Conservation (phyloP, 1,140 invertebrate genomes). For the Apis laboriosa region DNA sequence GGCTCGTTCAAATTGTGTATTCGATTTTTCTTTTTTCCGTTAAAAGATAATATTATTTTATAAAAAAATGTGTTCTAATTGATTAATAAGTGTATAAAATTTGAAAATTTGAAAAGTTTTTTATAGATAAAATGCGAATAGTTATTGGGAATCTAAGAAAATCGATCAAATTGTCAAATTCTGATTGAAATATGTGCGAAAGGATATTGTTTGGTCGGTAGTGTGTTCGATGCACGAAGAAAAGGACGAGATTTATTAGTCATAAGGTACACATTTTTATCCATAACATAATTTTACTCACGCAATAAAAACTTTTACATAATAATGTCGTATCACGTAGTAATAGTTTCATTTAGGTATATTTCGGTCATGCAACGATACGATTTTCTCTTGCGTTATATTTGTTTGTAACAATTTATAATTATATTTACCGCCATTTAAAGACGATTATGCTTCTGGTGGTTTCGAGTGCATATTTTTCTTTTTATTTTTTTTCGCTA, state of each 20-base stretch:
- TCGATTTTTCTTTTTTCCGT: neutral
- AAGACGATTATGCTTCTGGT: conserved; percentile 20
- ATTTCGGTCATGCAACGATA: conserved; percentile 62
- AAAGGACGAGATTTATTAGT: conserved; percentile 63
- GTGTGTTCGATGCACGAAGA: conserved; percentile 48
- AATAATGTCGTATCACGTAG: conserved; percentile 61
- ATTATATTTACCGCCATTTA: conserved; percentile 40
- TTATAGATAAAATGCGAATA: neutral
- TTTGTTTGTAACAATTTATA: conserved; percentile 43
- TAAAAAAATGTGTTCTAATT: neutral
- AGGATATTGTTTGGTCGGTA: conserved; percentile 12
- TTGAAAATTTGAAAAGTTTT: neutral
- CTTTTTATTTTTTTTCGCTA: conserved; percentile 1
- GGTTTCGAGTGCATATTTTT: conserved; percentile 11
- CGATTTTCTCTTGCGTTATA: conserved; percentile 37
- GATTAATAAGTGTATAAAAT: neutral
- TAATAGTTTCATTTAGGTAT: conserved; percentile 60
- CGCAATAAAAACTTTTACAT: conserved; percentile 69
- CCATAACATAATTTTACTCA: conserved; percentile 67
- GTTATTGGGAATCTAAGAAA: neutral
- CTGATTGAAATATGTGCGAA: neutral
- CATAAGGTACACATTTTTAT: conserved; percentile 59
- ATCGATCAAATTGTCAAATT: neutral
- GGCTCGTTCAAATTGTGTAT: neutral
- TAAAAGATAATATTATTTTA: neutral